Evolutionary conservation across 2,888 invertebrate genomes (phyloP).

Genomic region (Drosophila longiperda): DNA sequence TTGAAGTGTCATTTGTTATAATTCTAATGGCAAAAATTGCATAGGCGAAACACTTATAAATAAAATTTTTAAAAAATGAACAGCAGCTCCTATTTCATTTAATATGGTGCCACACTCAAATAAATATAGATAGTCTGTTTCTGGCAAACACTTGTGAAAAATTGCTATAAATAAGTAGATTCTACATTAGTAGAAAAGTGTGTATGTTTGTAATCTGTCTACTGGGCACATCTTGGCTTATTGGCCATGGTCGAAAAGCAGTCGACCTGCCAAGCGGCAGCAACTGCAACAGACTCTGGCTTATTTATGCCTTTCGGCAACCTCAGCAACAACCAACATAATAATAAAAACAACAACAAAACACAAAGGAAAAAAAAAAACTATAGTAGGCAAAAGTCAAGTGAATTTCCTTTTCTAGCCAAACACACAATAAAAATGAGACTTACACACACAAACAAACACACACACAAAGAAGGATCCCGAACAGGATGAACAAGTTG

Average conservation of each 20-base stretch:
- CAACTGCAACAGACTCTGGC: slow-evolving; percentile 68
- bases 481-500: slow-evolving; percentile 63
- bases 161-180: slow-evolving; percentile 70
- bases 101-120: slow-evolving; percentile 19
- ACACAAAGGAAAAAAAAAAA: slow-evolving; percentile 26
- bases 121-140: slow-evolving; percentile 53
- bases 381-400: slow-evolving; percentile 77
- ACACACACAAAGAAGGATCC: slow-evolving; percentile 24
- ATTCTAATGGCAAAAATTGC: neutral
- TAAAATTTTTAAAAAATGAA: neutral
- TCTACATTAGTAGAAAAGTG: slow-evolving; percentile 1
- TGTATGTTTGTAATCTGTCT: slow-evolving; percentile 37
- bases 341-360: slow-evolving; percentile 34
- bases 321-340: slow-evolving; percentile 37
- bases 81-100: neutral
- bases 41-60: neutral
- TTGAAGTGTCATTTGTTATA: slow-evolving; percentile 7
- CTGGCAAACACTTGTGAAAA: slow-evolving; percentile 67
- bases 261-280: slow-evolving; percentile 62
- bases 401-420: slow-evolving; percentile 69
- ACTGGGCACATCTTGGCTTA: slow-evolving; percentile 53
- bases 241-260: slow-evolving; percentile 62
- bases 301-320: slow-evolving; percentile 68
- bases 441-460: slow-evolving; percentile 24
- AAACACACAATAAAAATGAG: slow-evolving; percentile 38